These are phyloP conservation scores for Ctenochaetus hawaiiensis DNA, from an alignment of 2,797 vertebrate species.

Conservation along the genomic window DNA sequence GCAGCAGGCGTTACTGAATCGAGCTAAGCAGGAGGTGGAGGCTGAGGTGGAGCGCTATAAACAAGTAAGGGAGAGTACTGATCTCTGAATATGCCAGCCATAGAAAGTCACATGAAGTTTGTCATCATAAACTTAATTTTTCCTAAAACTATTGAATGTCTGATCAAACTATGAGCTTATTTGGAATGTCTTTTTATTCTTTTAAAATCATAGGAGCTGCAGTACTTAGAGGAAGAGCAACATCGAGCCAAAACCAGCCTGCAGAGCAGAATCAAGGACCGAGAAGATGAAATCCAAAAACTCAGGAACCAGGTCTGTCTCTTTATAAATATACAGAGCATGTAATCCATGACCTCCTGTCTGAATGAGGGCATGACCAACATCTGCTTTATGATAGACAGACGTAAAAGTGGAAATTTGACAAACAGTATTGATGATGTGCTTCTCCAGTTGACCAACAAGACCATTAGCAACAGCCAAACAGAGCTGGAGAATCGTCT, in stretches of 20 bases:
- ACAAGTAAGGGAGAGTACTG: constrained; percentile 82
- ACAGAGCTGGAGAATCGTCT: constrained; percentile 94
- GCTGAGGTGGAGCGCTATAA: constrained; percentile 94
- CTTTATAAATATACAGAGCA: background rate
- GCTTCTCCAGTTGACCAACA: constrained; percentile 92
- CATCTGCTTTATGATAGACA: background rate
- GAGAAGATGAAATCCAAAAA: constrained; percentile 99
- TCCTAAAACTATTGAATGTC: background rate
- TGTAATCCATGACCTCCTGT: background rate
- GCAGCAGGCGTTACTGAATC: constrained; percentile 86
- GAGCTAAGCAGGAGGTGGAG: constrained; percentile 91
- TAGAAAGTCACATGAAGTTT: too few relatives aligned
- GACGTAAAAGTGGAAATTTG: background rate
- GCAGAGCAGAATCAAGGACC: constrained; percentile 94
- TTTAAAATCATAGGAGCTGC: constrained; percentile 88
- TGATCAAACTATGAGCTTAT: background rate
- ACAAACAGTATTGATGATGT: background rate
- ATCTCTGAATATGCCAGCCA: background rate
- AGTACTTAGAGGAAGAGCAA: constrained; percentile 93
- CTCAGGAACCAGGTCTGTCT: constrained; percentile 94
- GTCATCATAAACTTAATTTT: too few relatives aligned
- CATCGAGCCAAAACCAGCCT: constrained; percentile 91
- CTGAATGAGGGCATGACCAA: too few relatives aligned
- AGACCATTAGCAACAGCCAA: constrained; percentile 94
- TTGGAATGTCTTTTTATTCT: background rate